Base-by-base conservation (phyloP, 2,113 vertebrate genomes). In the Piaya cayana region DNA sequence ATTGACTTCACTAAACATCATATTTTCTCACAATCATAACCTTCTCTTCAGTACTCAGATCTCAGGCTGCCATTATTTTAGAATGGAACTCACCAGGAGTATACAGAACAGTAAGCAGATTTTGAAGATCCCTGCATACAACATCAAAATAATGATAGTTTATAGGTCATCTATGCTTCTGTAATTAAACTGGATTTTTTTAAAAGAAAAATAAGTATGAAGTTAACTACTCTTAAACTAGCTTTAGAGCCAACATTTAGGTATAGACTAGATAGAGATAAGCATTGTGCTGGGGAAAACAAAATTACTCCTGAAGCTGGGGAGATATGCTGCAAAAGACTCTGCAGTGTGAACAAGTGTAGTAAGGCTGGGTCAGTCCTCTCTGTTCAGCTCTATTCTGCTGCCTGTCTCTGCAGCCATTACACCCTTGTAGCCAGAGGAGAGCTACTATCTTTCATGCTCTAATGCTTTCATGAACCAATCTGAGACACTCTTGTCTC, bases 81-180 rank as follows among this genome's bases (percentile, higher is more conserved):
- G 47, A 21, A 49, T 49, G 86, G 59, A 94, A 39, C 64, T 91
- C 76, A 83, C 77, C 78, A 90, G 81, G 42, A 79, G 36, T 88
- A 94, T 82, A 77, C 67, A 52, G 22, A 86, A 83, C 29, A 55
- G 26, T 37, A 69, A 91, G 76, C 52, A 96, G 69, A 30, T 79
- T 86, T 29, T 80, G 36, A 88, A 71, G 67, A 93, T 77, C 89
- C 83, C 92, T 34, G 12, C 20, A 65, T 80, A 9, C 2, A 26
- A 30, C 39, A 42, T 92, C 11, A 86, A 96, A 90, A 59, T 65
- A 36, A 11, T 27, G 29, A n/a, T 59, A 77, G 23, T 55, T 89
- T 93, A 77, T 81, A 93, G 70, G 55, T 90, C 26, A 71, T 80
- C 74, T 91, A 8, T 76, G 49, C 39, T 95, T 92, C 32, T 53